Evolutionary conservation across 2,797 vertebrate species (phyloP), one percentile per base, ranked within the genome.

Genomic region (Erethizon dorsatum): DNA sequence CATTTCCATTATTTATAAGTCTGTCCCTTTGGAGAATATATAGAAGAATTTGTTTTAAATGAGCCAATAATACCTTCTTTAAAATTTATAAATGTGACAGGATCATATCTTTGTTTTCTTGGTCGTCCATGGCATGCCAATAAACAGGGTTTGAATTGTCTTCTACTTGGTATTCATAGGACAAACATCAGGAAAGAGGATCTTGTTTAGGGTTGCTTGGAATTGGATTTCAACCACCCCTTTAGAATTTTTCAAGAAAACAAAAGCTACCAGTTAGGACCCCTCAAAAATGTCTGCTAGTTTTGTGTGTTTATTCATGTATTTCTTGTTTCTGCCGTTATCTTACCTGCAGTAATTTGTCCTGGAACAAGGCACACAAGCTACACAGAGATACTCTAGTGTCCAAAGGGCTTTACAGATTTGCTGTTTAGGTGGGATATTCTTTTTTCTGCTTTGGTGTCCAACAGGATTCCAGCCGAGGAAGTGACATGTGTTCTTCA

Each of bases 1-100:
- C 78, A 97, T 98, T 98, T 99, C 96, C 97, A 99, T 98, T 99
- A 99, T 99, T 99, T 99, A 99, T 98, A 98, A 98, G 97, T 96
- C 98, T 97, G 93, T 98, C 97, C 97, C 98, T 98, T 98, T 98
- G 92, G 98, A 98, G 98, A 98, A 97, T 98, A 98, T 98, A 98
- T 97, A 96, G 97, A 98, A 98, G 97, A 98, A 98, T 98, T 98
- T 98, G 96, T 98, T 98, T 98, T 98, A 98, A 99, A 98, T 98
- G 97, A 98, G 98, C 97, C 98, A 98, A 98, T 99, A 98, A 98
- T 98, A 98, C 94, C 97, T 97, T 98, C 98, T 99, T 98, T 99
- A 99, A 99, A 99, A 98, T 99, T 98, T 98, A 98, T 98, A 98
- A 98, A 96, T 97, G 88, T 98, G 97, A 97, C 97, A 98, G 97